These are phyloP conservation scores for Neoniphon sammara DNA, from an alignment of 2,797 vertebrate species.

Conservation along the genomic window DNA sequence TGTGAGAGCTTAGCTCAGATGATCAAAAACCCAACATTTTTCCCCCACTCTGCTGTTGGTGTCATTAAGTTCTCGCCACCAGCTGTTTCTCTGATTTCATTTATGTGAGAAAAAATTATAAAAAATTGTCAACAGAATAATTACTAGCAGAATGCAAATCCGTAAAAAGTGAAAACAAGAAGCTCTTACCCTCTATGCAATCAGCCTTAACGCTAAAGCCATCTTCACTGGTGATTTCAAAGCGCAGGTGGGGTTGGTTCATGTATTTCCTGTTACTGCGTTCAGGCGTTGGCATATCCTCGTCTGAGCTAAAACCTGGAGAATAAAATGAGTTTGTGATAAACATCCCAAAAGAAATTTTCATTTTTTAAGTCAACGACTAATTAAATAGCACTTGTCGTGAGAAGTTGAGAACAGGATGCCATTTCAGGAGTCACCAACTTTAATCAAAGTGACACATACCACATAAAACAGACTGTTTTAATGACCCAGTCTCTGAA, in stretches of 20 bases:
- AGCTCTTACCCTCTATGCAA: conserved; percentile 87
- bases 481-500: too few species aligned
- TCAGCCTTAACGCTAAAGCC: conserved; percentile 90
- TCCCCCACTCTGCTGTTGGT: neutral
- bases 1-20: neutral
- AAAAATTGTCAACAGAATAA: neutral
- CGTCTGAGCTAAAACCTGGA: conserved; percentile 88
- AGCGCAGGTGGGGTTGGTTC: conserved; percentile 88
- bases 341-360: neutral
- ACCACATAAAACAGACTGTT: too few species aligned
- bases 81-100: neutral
- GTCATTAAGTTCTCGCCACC: neutral
- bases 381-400: neutral
- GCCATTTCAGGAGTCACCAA: too few species aligned
- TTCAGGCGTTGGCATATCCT: conserved; percentile 82
- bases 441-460: too few species aligned
- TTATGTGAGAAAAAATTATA: neutral
- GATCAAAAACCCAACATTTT: neutral
- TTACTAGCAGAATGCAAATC: neutral
- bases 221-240: conserved; percentile 93
- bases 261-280: conserved; percentile 79
- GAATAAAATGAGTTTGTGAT: neutral
- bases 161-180: neutral
- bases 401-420: too few species aligned
- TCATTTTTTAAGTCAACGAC: neutral